Evolutionary conservation across 2,797 vertebrate species (phyloP).

Genomic region (Antennarius maculatus): DNA sequence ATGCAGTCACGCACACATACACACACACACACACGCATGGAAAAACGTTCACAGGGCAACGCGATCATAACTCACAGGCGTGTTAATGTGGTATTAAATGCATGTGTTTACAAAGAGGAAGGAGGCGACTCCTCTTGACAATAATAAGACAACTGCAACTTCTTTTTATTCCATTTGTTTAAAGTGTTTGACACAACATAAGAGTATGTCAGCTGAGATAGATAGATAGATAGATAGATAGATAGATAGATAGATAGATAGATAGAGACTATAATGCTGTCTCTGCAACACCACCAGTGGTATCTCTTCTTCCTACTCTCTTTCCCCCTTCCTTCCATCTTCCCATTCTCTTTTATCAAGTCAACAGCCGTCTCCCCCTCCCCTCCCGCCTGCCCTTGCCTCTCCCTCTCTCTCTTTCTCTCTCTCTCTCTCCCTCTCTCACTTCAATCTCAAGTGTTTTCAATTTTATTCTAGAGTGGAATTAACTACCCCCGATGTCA

Average conservation of each 20-base stretch:
- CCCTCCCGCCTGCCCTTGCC: slow-evolving; percentile 77
- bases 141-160: not conserved
- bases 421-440: slow-evolving; percentile 82
- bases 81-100: slow-evolving; percentile 16
- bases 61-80: slow-evolving; percentile 30
- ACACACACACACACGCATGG: slow-evolving; percentile 24
- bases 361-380: slow-evolving; percentile 86
- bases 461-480: slow-evolving; percentile 99
- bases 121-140: not conserved
- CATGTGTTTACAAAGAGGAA: not conserved
- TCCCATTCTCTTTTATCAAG: slow-evolving; percentile 89
- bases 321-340: slow-evolving; percentile 84
- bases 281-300: slow-evolving; percentile 61
- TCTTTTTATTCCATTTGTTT: not conserved
- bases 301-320: slow-evolving; percentile 78
- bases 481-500: slow-evolving; percentile 99
- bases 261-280: slow-evolving; percentile 64
- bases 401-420: slow-evolving; percentile 63
- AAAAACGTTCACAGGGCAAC: slow-evolving; percentile 2
- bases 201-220: no score
- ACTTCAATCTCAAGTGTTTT: slow-evolving; percentile 99
- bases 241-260: slow-evolving; percentile 63
- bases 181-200: not conserved
- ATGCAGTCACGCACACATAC: slow-evolving; percentile 31
- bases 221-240: slow-evolving; percentile 44